Base-by-base conservation (phyloP, 53 echinoderm and acorn worm genomes). In the Echinometra lucunter region DNA sequence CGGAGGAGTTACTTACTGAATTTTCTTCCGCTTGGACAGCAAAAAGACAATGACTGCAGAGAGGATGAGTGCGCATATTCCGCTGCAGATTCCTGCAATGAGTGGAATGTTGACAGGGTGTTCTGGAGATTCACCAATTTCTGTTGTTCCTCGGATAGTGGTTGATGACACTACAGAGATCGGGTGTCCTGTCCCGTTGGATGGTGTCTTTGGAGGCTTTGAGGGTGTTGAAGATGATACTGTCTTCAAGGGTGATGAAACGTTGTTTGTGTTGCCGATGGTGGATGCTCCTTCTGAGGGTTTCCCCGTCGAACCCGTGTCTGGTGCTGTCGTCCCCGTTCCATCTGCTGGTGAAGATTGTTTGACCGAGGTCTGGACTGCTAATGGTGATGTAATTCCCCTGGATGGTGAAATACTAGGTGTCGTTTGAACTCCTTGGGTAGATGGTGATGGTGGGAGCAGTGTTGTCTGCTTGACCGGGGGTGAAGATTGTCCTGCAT, bases 1-100 rank as follows among this genome's bases (percentile, higher is more conserved):
- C n/a, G n/a, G n/a, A n/a, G n/a, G n/a, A n/a, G n/a, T n/a, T 89
- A 60, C 91, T 91, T 69, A 91, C 91, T 42, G 42, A 45, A 91
- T 45, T 69, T 40, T 60, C 30, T 91, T 66, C 17, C 91, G 91
- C 18, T 66, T 91, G 66, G 67, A 66, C 66, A 91, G 10, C 27
- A 91, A 1, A 40, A 44, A 69, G 45, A 91, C 70, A 69, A 66
- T 19, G n/a, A 72, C 47, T 18, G 70, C 21, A 32, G 70, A 44
- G 66, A 91, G 91, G 16, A 91, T 2, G 25, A 91, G 12, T 16
- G 18, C 91, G 30, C 91, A 91, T 11, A 69, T 25, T 44, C 91
- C 91, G 15, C 91, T 45, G 45, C 72, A 72, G 15, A 91, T 27
- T 30, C 91, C 91, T n/a, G 91, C 91, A 63, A 91, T 91, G 25